Conservation (phyloP, 2,113 vertebrate species). For the Ifrita kowaldi region DNA sequence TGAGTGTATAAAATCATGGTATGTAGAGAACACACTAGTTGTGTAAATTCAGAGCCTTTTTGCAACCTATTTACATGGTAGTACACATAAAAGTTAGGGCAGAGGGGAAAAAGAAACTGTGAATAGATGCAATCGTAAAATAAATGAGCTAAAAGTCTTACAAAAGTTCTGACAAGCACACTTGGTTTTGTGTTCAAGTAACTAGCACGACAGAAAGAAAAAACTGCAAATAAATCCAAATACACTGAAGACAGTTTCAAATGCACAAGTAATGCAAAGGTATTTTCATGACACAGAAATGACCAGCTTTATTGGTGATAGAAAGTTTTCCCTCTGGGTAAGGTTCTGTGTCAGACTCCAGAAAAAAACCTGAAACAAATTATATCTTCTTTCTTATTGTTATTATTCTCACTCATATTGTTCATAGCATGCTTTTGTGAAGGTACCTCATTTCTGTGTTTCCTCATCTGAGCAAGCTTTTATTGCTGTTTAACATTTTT, state of each 20-base stretch:
- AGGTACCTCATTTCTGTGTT: background rate
- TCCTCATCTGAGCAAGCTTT: background rate
- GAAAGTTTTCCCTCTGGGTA: background rate
- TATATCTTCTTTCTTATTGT: background rate
- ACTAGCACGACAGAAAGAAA: background rate
- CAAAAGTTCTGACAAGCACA: background rate
- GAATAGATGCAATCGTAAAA: background rate
- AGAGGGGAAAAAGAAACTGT: background rate
- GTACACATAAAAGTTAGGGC: background rate
- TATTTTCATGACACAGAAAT: background rate
- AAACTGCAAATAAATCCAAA: background rate
- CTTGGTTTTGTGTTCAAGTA: background rate
- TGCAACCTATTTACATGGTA: background rate
- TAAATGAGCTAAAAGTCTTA: background rate
- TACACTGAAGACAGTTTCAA: background rate
- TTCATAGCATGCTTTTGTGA: background rate
- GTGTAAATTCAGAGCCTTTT: background rate
- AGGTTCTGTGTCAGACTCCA: background rate
- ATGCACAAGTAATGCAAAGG: background rate
- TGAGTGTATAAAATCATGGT: background rate
- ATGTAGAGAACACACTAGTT: background rate
- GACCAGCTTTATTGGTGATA: background rate
- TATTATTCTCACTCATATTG: background rate
- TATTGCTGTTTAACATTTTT: background rate
- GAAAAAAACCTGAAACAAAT: fast-evolving